Conservation (phyloP, 2,113 vertebrate genomes). For the Tinamus guttatus region DNA sequence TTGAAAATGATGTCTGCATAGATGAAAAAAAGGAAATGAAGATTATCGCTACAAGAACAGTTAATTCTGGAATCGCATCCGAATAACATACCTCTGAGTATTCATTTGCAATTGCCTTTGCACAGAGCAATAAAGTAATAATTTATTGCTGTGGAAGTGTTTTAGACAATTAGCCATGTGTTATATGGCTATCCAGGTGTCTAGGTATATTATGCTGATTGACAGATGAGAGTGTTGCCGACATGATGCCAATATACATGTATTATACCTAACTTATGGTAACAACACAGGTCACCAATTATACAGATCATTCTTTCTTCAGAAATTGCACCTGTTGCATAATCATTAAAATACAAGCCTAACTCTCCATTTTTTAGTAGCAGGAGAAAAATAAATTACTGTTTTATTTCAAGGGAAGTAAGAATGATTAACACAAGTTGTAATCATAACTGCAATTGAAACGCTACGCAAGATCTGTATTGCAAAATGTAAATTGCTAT, state of each 20-base stretch:
- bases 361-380: not conserved
- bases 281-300: not conserved
- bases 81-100: not conserved
- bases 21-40: not conserved
- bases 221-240: conserved; percentile 2
- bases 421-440: not conserved
- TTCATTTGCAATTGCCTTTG: not conserved
- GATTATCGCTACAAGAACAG: not conserved
- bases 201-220: conserved; percentile 8
- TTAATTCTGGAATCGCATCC: not conserved
- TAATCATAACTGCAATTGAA: not conserved
- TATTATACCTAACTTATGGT: not conserved
- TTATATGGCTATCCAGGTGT: not conserved
- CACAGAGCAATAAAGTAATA: not conserved
- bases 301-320: not conserved
- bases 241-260: not conserved
- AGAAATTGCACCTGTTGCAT: conserved; percentile 2
- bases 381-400: not conserved
- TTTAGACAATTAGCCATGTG: conserved; percentile 14
- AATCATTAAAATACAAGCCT: not conserved
- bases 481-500: not conserved
- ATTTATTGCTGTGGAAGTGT: not conserved
- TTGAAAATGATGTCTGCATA: not conserved
- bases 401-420: not conserved
- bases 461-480: not conserved